Conservation (phyloP, 2,797 vertebrate species). For the Danio kyathit region DNA sequence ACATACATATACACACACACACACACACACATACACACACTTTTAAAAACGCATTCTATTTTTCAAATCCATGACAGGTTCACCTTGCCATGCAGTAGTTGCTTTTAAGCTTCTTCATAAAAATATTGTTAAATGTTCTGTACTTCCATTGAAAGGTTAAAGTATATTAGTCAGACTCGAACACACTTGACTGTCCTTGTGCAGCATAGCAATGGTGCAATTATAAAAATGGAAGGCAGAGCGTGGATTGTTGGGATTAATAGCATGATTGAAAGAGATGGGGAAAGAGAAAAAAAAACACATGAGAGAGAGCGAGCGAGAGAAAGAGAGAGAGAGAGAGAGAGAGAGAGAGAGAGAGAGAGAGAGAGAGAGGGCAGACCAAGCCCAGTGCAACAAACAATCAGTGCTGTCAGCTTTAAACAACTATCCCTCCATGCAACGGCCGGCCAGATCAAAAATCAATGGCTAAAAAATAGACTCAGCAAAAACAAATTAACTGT, state of each 20-base stretch:
- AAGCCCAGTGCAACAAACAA: constrained; percentile 67
- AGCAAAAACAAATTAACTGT: constrained; percentile 81
- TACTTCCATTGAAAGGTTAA: background rate
- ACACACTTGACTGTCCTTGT: background rate
- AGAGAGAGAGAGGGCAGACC: background rate
- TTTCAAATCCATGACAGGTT: too few relatives aligned
- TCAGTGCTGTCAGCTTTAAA: constrained; percentile 72
- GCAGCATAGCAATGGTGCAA: background rate
- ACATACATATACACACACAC: too few relatives aligned
- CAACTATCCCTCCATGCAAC: constrained; percentile 69
- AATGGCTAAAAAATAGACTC: constrained; percentile 79
- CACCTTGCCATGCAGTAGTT: too few relatives aligned
- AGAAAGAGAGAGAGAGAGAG: background rate
- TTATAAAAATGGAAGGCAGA: constrained; percentile 2
- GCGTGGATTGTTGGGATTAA: background rate
- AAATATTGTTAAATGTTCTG: background rate
- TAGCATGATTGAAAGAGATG: constrained; percentile 8
- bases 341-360: constrained; percentile 4
- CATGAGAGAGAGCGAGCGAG: background rate
- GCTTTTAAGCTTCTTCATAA: background rate
- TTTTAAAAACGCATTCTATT: too few relatives aligned
- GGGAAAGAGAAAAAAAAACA: constrained; percentile 2
- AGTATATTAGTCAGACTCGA: background rate
- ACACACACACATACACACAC: too few relatives aligned
- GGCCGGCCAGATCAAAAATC: constrained; percentile 80